phyloP scores from a whole-genome alignment of 2,797 vertebrate species.

The Leptoclinus maculatus region DNA sequence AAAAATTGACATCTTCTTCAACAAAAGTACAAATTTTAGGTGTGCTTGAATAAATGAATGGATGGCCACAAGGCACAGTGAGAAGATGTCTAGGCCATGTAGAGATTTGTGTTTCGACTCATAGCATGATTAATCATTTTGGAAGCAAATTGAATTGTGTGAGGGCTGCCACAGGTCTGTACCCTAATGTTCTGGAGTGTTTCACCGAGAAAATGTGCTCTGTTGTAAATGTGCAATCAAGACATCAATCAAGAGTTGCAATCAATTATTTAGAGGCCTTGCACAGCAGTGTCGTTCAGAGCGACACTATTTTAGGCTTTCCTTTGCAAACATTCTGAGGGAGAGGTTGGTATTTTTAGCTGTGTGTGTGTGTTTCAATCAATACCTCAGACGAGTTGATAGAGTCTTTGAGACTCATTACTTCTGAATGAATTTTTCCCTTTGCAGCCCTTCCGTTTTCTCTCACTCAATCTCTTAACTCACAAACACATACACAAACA shows the following conservation, averaged over 20 bases:
- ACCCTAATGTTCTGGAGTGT: slow-evolving; percentile 51
- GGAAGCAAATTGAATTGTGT: slow-evolving; percentile 50
- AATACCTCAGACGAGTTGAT: slow-evolving; percentile 49
- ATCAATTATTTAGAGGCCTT: slow-evolving; percentile 60
- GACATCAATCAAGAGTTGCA: slow-evolving; percentile 61
- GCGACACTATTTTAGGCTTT: slow-evolving; percentile 39
- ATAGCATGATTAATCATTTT: slow-evolving; percentile 49
- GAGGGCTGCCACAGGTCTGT: slow-evolving; percentile 41
- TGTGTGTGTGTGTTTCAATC: slow-evolving; percentile 33
- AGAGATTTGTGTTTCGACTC: slow-evolving; percentile 31
- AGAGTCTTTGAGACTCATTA: slow-evolving; percentile 46
- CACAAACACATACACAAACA: slow-evolving; percentile 38
- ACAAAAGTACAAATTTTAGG: not conserved
- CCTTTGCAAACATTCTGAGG: slow-evolving; percentile 36
- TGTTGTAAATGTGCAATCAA: slow-evolving; percentile 58
- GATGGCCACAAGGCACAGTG: not conserved
- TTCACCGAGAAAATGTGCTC: slow-evolving; percentile 39
- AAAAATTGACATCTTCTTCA: not conserved
- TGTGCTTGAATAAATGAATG: slow-evolving; percentile 11
- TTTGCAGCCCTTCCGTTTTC: slow-evolving; percentile 11
- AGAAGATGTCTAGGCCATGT: slow-evolving; percentile 13
- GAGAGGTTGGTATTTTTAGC: slow-evolving; percentile 26
- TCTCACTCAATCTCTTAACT: slow-evolving; percentile 26
- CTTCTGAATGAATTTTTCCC: slow-evolving; percentile 44
- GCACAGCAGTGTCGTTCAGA: slow-evolving; percentile 24